Evolutionary conservation across 2,113 vertebrate genomes (phyloP).

Genomic region (Megaceryle torquata): DNA sequence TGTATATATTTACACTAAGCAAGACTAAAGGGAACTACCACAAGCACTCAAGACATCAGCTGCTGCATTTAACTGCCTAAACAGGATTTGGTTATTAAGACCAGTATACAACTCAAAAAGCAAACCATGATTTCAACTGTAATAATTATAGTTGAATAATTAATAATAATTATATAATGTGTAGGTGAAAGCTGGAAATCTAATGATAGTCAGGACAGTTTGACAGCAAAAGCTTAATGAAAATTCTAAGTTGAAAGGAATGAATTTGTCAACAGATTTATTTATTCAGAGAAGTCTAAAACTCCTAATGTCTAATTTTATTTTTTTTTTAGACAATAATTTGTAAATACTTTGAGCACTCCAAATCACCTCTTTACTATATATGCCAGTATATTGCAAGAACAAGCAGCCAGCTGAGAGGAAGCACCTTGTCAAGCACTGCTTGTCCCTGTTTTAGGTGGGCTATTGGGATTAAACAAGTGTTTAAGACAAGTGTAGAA

Average conservation of each 20-base stretch:
- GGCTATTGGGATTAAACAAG: neutral
- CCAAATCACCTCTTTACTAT: neutral
- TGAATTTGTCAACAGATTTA: neutral
- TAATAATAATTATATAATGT: no score
- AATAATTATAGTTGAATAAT: neutral
- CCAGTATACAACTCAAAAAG: neutral
- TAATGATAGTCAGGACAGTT: neutral
- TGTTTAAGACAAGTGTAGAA: neutral
- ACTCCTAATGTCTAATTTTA: neutral
- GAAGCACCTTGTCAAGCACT: neutral
- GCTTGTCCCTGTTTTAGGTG: neutral
- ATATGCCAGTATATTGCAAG: neutral
- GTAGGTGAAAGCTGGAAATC: neutral
- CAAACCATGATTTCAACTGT: neutral
- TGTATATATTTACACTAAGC: neutral
- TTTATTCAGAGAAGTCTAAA: neutral
- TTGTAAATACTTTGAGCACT: neutral
- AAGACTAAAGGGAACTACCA: neutral
- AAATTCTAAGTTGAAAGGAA: neutral
- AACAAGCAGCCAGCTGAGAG: neutral
- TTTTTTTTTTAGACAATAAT: neutral
- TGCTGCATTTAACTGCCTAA: neutral
- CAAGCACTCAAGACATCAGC: neutral
- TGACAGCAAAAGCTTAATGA: neutral
- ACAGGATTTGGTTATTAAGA: neutral